Conservation (phyloP, 1,140 invertebrate genomes). For the Heliconius himera region DNA sequence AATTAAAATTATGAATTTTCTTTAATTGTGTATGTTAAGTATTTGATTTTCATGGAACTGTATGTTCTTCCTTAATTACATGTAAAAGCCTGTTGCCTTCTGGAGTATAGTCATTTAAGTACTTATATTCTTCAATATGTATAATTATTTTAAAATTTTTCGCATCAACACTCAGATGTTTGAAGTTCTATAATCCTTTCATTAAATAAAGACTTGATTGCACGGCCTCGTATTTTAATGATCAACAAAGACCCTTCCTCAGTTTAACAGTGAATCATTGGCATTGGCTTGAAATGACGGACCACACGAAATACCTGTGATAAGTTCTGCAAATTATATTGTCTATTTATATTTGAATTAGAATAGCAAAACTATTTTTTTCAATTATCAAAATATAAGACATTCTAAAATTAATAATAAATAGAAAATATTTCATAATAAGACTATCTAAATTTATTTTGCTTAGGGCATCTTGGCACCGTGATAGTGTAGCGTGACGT, state of each 20-base stretch:
- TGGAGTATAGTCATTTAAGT: too few species aligned
- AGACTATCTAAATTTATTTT: too few species aligned
- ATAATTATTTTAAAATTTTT: too few species aligned
- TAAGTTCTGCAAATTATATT: not conserved
- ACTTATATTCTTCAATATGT: too few species aligned
- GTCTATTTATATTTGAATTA: not conserved
- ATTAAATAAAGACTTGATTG: slow-evolving; percentile 8
- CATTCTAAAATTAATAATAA: not conserved
- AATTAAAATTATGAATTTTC: too few species aligned
- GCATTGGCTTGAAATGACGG: slow-evolving; percentile 15
- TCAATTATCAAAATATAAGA: not conserved
- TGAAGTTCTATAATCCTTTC: not conserved
- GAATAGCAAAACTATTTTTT: not conserved
- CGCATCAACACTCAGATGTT: not conserved
- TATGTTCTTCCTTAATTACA: too few species aligned
- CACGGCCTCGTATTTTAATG: slow-evolving; percentile 17
- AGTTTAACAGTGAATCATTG: slow-evolving; percentile 25
- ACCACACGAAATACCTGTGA: slow-evolving; percentile 22
- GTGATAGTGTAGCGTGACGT: too few species aligned
- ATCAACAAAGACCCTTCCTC: slow-evolving; percentile 20
- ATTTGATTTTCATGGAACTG: too few species aligned
- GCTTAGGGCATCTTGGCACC: too few species aligned
- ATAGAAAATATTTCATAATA: too few species aligned
- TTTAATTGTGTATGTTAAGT: too few species aligned
- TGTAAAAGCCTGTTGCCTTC: too few species aligned